phyloP scores from a whole-genome alignment of 1,140 invertebrate genomes.

The Telenomus remus region DNA sequence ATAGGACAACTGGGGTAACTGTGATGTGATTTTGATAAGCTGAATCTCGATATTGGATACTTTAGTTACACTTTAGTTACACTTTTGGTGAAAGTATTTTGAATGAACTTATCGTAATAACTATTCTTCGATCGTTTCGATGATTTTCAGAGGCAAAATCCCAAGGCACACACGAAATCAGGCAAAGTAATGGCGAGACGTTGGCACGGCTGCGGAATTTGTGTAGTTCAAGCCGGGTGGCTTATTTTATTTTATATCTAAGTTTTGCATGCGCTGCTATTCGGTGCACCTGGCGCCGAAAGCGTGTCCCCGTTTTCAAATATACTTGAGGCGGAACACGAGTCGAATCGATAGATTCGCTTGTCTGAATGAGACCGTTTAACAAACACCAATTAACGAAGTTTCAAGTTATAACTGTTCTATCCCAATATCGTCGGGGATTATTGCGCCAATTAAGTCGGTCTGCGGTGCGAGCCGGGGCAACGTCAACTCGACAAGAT shows the following conservation, averaged over 20 bases:
- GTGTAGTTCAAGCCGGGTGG: not conserved
- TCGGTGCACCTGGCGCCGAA: constrained; percentile 33
- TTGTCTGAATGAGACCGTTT: constrained; percentile 31
- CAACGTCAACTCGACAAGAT: no score
- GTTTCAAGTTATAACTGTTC: constrained; percentile 36
- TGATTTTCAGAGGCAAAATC: constrained; percentile 17
- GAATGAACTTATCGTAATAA: no score
- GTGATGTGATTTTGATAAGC: no score
- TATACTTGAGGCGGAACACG: constrained; percentile 32
- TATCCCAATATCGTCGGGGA: constrained; percentile 5
- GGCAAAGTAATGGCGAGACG: constrained; percentile 27
- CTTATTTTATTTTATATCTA: constrained; percentile 41
- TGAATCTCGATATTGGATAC: no score
- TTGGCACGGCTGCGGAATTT: constrained; percentile 11
- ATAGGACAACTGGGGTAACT: no score
- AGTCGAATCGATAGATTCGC: constrained; percentile 40
- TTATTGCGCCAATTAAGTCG: constrained; percentile 23
- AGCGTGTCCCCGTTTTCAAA: constrained; percentile 19
- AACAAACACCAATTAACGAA: constrained; percentile 50
- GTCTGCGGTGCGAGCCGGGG: not conserved
- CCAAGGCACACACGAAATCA: constrained; percentile 9
- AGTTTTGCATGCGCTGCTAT: constrained; percentile 40
- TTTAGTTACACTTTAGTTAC: no score
- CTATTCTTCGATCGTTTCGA: constrained; percentile 33
- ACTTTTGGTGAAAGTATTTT: no score